A percentile compares a stretch with the other conserved stretches of the same genome.
phyloP scores from a whole-genome alignment of 2,797 vertebrate species.

The Sandelia bainsii region DNA sequence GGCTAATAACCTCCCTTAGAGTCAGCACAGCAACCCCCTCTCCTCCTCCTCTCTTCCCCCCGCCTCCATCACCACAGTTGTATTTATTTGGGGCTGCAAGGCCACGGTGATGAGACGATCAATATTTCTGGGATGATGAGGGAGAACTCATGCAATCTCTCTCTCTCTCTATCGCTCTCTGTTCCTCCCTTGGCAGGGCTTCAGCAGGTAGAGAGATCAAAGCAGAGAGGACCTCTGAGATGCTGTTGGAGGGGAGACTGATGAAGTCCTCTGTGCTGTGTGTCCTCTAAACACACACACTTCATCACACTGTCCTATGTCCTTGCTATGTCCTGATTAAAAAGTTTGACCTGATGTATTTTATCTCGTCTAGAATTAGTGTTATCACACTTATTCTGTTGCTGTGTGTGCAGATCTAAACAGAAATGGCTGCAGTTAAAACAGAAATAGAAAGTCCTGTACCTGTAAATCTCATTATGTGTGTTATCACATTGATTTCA shows the following conservation, averaged over 20 bases:
- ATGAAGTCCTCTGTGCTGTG: constrained; percentile 77
- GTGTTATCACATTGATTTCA: constrained; percentile 24
- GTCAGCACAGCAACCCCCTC: constrained; percentile 55
- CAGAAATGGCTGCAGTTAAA: constrained; percentile 24
- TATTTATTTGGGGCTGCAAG: constrained; percentile 85
- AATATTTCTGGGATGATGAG: constrained; percentile 84
- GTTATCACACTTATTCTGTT: constrained; percentile 47
- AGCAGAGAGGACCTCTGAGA: constrained; percentile 80
- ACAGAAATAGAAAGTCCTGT: constrained; percentile 15
- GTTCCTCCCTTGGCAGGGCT: constrained; percentile 78
- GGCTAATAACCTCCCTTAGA: constrained; percentile 77
- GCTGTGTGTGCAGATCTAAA: constrained; percentile 37
- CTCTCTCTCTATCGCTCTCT: constrained; percentile 43
- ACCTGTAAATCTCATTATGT: constrained; percentile 16
- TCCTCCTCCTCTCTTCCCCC: constrained; percentile 4
- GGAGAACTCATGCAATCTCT: constrained; percentile 75
- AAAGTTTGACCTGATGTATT: constrained; percentile 80
- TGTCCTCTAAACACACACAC: constrained; percentile 82
- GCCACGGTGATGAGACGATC: constrained; percentile 82
- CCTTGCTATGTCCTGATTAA: constrained; percentile 82
- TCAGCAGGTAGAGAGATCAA: constrained; percentile 82
- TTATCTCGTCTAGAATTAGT: constrained; percentile 68
- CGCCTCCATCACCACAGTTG: constrained; percentile 71
- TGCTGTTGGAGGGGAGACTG: constrained; percentile 77
- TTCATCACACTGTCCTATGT: constrained; percentile 76